phyloP scores from a whole-genome alignment of 2,797 vertebrate genomes.

The Vultur gryphus region DNA sequence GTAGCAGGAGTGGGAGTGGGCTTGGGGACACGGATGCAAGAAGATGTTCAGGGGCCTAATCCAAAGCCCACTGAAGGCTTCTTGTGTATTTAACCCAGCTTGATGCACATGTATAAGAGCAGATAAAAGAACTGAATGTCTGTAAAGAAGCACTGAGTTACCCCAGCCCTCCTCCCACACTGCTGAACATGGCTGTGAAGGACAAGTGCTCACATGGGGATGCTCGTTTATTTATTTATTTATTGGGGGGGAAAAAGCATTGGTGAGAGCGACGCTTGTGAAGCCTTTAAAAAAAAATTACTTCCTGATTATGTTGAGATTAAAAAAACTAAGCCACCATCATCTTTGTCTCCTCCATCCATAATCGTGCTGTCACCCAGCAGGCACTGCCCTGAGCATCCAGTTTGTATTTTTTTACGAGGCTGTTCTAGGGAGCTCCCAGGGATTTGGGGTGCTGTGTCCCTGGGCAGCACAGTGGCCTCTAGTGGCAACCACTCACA shows the following conservation, averaged over 20 bases:
- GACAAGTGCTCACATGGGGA: background rate
- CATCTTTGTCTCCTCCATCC: background rate
- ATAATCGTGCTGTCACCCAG: rapidly evolving
- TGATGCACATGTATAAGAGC: background rate
- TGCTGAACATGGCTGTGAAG: background rate
- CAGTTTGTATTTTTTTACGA: background rate
- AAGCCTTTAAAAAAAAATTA: background rate
- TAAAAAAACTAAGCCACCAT: background rate
- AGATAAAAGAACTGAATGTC: background rate
- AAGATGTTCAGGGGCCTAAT: background rate
- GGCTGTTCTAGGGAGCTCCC: background rate
- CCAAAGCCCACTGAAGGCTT: background rate
- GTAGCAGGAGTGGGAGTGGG: background rate
- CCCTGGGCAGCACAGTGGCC: background rate
- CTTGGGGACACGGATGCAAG: background rate
- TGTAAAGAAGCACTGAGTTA: background rate
- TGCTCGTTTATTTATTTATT: background rate
- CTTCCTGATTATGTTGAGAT: background rate
- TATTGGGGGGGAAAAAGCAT: background rate
- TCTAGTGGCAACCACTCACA: background rate
- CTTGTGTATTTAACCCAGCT: background rate
- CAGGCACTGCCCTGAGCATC: background rate
- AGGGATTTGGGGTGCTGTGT: background rate
- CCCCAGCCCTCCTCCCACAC: background rate
- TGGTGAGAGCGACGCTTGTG: background rate